Conservation (phyloP, 2,113 vertebrate genomes). For the Rhodinocichla rosea region DNA sequence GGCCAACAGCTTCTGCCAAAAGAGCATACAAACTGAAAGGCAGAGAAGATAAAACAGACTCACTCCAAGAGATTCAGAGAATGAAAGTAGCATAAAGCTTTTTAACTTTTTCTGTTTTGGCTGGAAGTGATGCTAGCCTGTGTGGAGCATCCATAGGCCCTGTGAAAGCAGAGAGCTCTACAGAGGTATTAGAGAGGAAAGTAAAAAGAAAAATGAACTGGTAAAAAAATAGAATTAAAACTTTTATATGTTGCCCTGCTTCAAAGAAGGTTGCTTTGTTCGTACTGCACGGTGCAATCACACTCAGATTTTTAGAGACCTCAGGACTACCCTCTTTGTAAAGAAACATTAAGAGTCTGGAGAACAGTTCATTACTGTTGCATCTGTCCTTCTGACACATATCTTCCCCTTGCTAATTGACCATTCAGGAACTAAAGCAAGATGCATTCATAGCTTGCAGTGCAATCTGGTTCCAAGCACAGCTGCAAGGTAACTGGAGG, state of each 20-base stretch:
- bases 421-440: not conserved
- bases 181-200: not conserved
- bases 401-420: not conserved
- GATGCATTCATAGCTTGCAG: not conserved
- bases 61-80: constrained; percentile 25
- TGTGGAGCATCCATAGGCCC: not conserved
- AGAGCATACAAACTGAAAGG: constrained; percentile 36
- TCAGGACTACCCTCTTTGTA: not conserved
- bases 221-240: not conserved
- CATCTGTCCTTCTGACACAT: not conserved
- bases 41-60: constrained; percentile 41
- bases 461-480: not conserved
- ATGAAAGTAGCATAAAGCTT: constrained; percentile 21
- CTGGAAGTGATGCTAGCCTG: not conserved
- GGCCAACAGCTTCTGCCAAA: constrained; percentile 38
- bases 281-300: not conserved
- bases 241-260: not conserved
- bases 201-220: not conserved
- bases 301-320: not conserved
- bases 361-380: not conserved
- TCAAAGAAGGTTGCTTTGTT: not conserved
- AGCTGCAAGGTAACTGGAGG: not conserved
- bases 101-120: constrained; percentile 14
- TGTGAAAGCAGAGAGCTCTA: not conserved
- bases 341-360: not conserved